phyloP scores from a whole-genome alignment of 30 jellyfish, hydroid and myxozoan species.

The Hydractinia echinata region DNA sequence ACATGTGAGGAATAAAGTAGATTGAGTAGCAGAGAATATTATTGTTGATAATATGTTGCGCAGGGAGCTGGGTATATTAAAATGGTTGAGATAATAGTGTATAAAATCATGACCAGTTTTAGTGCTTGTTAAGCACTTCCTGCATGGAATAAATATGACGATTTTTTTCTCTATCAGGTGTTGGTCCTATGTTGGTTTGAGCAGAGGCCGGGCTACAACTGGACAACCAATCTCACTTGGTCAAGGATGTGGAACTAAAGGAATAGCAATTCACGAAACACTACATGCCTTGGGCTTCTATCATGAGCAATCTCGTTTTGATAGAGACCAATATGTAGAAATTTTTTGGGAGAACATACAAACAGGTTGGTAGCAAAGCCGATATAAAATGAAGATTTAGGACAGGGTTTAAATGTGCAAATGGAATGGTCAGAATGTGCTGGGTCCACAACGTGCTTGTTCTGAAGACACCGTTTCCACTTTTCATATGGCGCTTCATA shows the following conservation, averaged over 20 bases:
- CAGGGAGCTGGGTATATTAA: too few relatives aligned
- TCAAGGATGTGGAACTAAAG: conserved; percentile 28
- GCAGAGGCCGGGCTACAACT: neutral
- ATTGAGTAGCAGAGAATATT: neutral
- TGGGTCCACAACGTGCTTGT: too few relatives aligned
- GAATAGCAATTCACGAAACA: conserved; percentile 43
- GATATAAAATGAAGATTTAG: neutral
- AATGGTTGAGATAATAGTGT: too few relatives aligned
- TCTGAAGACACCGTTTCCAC: too few relatives aligned
- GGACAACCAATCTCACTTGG: conserved; percentile 41
- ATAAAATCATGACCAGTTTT: too few relatives aligned
- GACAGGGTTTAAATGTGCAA: neutral
- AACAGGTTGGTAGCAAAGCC: conserved; percentile 25
- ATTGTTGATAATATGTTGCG: neutral
- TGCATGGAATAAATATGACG: too few relatives aligned
- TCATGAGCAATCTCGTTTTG: conserved; percentile 70
- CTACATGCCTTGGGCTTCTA: conserved; percentile 58
- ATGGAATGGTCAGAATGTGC: too few relatives aligned
- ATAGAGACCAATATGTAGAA: conserved; percentile 51
- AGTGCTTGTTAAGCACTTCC: too few relatives aligned
- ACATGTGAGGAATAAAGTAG: neutral
- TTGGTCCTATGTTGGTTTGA: conserved; percentile 50
- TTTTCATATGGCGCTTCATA: too few relatives aligned
- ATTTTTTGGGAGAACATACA: conserved; percentile 65
- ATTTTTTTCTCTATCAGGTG: conserved; percentile 27